Conservation (phyloP, 2,113 vertebrate species). For the Pluvianellus socialis region DNA sequence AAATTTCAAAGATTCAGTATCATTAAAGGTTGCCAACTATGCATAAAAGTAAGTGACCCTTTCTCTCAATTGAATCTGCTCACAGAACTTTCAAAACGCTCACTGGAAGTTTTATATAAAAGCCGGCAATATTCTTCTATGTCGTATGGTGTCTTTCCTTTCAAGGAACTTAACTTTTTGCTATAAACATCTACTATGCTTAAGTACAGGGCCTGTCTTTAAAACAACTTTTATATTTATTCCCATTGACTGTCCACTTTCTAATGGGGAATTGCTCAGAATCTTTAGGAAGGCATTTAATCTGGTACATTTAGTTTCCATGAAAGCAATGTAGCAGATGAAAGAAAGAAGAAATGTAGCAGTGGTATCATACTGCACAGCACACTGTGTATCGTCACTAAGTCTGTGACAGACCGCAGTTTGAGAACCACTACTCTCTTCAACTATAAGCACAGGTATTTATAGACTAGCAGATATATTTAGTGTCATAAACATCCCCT, state of each 20-base stretch:
- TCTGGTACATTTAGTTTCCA: background rate
- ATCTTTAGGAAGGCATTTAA: background rate
- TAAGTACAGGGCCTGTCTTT: background rate
- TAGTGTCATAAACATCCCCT: constrained; percentile 47
- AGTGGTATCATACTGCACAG: background rate
- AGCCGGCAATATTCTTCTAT: background rate
- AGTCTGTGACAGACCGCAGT: background rate
- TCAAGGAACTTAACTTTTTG: background rate
- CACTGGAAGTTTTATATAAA: background rate
- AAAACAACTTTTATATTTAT: background rate
- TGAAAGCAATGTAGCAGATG: background rate
- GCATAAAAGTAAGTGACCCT: background rate
- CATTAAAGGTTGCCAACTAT: background rate
- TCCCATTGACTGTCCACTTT: background rate
- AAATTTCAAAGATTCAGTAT: background rate
- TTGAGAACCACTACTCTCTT: constrained; percentile 23
- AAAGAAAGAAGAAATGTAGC: background rate
- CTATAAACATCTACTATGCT: background rate
- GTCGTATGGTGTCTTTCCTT: background rate
- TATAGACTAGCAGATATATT: constrained; percentile 34
- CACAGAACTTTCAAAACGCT: background rate
- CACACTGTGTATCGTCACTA: background rate
- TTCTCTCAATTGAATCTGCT: background rate
- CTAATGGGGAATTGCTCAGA: background rate
- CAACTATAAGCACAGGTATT: constrained; percentile 26